phyloP scores from a whole-genome alignment of 1,140 invertebrate species.

The Mamestra configurata region DNA sequence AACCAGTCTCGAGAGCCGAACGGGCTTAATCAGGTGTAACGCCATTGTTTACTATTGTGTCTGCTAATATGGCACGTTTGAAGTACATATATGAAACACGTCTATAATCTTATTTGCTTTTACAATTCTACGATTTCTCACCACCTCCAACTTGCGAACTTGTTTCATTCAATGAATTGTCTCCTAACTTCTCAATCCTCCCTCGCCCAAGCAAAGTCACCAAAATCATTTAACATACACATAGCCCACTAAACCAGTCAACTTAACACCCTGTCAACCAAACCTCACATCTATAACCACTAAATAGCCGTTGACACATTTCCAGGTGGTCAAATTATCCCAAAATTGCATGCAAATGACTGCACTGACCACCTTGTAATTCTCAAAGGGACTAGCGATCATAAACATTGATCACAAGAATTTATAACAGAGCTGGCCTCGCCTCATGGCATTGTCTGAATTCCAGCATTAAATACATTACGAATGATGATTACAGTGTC shows the following conservation, averaged over 20 bases:
- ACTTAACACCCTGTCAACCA: background rate
- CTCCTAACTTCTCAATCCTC: too few relatives aligned
- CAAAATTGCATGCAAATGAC: slow-evolving; percentile 33
- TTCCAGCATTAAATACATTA: slow-evolving; percentile 62
- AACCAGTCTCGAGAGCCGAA: too few relatives aligned
- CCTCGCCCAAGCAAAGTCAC: background rate
- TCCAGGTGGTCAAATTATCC: slow-evolving; percentile 38
- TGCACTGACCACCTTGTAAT: slow-evolving; percentile 41
- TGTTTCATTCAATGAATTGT: background rate
- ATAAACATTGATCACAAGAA: slow-evolving; percentile 50
- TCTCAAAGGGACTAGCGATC: background rate
- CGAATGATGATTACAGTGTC: slow-evolving; percentile 46
- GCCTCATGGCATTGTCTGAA: slow-evolving; percentile 56
- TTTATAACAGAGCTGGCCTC: slow-evolving; percentile 52
- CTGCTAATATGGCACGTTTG: too few relatives aligned
- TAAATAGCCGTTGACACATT: slow-evolving; percentile 28
- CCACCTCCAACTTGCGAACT: too few relatives aligned
- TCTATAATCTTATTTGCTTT: too few relatives aligned
- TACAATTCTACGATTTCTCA: too few relatives aligned
- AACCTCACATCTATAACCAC: slow-evolving; percentile 6
- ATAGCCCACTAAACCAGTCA: background rate
- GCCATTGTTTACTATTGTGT: too few relatives aligned
- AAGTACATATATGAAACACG: too few relatives aligned
- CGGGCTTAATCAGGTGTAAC: too few relatives aligned
- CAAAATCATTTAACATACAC: background rate